Evolutionary conservation across 2,113 vertebrate species (phyloP), one percentile per base, ranked within the genome.

Genomic region (Mus pahari): DNA sequence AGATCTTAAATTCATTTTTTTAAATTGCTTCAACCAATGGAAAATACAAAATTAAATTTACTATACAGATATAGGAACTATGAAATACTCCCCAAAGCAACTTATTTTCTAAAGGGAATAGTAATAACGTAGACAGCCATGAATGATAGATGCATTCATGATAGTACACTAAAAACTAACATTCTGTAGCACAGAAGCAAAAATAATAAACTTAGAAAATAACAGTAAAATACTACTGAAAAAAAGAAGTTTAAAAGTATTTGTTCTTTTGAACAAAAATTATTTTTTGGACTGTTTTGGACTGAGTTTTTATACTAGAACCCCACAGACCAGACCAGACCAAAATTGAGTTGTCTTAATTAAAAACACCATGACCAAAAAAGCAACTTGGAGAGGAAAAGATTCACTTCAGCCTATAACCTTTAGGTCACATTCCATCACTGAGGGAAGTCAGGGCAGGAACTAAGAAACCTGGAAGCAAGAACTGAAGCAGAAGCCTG

Each of bases 1-100:
- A 45, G 77, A 89, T 58, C 42, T 48, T 48, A 62, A 62, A 79
- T 64, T 73, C 20, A n/a, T 73, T 58, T 5, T 71, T 94, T 94
- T 86, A 53, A 82, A 36, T 60, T 92, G 73, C 78, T 96, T 82
- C 45, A 93, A 86, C 14, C 17, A 91, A 91, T 4, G 13, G 42
- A 60, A 84, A 96, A 89, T 50, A 95, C 33, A 94, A 91, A 95
- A 82, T 6, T 78, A 74, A 97, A 86, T 82, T 94, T 28, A 58
- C 53, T 14, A 55, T 26, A 58, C 24, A 71, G 84, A 78, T 48
- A 86, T 0, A 86, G 66, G 58, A 95, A 89, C n/a, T 58, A 68
- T 73, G 39, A 94, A 94, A 81, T 8, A 92, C 84, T 39, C 86
- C 79, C 60, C 53, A 33, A 94, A 89, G 36, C 58, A 79, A 87